Conservation (phyloP, 2,797 vertebrate genomes). For the Euthynnus affinis region DNA sequence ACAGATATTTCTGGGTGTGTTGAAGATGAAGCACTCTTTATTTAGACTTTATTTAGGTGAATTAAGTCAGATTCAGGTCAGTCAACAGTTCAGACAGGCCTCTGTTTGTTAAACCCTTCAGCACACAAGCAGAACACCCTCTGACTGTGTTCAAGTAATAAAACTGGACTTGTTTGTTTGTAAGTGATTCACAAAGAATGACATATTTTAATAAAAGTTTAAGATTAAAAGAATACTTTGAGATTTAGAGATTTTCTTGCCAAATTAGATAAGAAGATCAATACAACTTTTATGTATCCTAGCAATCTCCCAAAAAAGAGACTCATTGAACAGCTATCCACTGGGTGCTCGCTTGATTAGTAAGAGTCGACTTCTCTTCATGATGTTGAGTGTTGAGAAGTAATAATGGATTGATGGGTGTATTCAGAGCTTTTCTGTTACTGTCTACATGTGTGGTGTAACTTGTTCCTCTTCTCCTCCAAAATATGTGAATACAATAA, state of each 20-base stretch:
- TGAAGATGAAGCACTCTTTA: not conserved
- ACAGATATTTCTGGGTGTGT: not conserved
- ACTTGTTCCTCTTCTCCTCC: conserved; percentile 34
- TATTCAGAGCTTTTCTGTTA: not conserved
- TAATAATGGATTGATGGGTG: not conserved
- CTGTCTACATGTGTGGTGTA: not conserved
- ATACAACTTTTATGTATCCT: too few species aligned
- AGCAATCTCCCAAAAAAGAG: too few species aligned
- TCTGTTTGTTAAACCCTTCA: not conserved
- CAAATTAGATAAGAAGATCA: too few species aligned
- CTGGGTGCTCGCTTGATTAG: not conserved
- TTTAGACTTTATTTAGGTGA: not conserved
- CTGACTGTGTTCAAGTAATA: not conserved
- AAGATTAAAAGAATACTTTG: too few species aligned
- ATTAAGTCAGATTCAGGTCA: not conserved
- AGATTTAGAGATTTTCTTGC: too few species aligned
- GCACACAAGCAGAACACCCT: not conserved
- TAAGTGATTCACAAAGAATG: not conserved
- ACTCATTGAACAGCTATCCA: not conserved
- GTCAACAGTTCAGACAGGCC: not conserved
- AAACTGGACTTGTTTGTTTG: not conserved
- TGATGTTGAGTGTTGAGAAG: not conserved
- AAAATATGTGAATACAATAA: conserved; percentile 16
- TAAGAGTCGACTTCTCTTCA: conserved; percentile 9
- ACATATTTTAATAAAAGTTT: not conserved